phyloP scores from a whole-genome alignment of 2,797 vertebrate genomes.

The Propithecus deckenii region DNA sequence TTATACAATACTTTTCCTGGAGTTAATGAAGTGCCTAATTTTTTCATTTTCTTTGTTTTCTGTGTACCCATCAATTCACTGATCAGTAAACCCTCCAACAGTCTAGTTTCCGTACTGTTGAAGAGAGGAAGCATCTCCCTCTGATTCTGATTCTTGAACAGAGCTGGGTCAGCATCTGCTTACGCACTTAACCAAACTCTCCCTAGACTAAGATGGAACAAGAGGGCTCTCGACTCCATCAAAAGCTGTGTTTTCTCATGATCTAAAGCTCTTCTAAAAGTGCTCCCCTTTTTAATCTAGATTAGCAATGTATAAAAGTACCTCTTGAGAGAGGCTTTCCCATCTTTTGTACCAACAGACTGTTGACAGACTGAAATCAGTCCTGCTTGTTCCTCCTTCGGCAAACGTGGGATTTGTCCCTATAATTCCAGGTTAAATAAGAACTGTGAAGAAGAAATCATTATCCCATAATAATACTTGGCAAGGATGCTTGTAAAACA shows the following conservation, averaged over 20 bases:
- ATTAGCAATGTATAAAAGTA: not conserved
- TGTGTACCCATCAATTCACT: not conserved
- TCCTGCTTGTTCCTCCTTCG: not conserved
- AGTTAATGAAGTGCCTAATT: not conserved
- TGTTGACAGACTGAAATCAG: slow-evolving; percentile 22
- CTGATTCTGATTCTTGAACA: not conserved
- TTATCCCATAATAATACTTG: not conserved
- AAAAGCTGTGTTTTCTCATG: not conserved
- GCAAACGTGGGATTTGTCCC: slow-evolving; percentile 11
- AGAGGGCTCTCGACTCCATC: not conserved
- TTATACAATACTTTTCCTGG: not conserved
- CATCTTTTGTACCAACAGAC: not conserved
- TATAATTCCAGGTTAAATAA: not conserved
- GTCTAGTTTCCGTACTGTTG: not conserved
- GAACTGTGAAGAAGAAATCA: not conserved
- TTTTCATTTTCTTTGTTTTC: not conserved
- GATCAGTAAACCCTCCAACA: not conserved
- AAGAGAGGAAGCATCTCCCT: not conserved
- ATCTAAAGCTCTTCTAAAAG: slow-evolving; percentile 29
- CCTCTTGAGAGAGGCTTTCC: not conserved
- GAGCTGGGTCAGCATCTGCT: not conserved
- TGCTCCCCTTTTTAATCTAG: not conserved
- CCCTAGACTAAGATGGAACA: not conserved
- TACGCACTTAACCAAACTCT: not conserved
- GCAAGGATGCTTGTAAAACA: not conserved